These are phyloP conservation scores for Paralinhomoeus sp. DNA, from an alignment of 2,888 invertebrate genomes.

Conservation along the genomic window DNA sequence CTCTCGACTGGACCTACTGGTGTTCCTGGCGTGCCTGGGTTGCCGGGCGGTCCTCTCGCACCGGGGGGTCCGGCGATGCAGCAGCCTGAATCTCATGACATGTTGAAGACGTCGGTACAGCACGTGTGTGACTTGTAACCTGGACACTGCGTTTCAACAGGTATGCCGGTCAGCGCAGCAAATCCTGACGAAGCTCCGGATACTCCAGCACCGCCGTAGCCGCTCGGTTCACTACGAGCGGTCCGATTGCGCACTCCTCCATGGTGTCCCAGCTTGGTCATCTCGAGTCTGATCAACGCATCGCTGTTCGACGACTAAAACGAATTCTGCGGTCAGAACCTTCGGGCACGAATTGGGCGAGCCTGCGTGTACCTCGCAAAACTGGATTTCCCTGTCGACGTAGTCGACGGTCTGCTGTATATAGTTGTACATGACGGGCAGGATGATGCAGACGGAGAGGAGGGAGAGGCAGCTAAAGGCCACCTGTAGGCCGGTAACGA, in stretches of 20 bases:
- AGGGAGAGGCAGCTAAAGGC: conserved; percentile 21
- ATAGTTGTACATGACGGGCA: conserved; percentile 24
- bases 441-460: conserved; percentile 15
- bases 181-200: no score
- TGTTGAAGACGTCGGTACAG: no score
- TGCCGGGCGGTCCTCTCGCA: conserved; percentile 20
- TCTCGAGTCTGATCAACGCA: conserved; percentile 9
- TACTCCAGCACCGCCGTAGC: no score
- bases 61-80: conserved; percentile 21
- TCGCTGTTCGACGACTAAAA: conserved; percentile 13
- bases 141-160: conserved; percentile 22
- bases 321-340: no score
- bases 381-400: conserved; percentile 22
- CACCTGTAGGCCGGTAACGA: conserved; percentile 23
- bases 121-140: conserved; percentile 10
- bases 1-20: no score
- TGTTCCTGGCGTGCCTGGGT: conserved; percentile 18
- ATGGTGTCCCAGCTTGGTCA: no score
- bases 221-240: no score
- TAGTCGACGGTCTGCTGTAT: conserved; percentile 22
- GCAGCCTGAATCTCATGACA: conserved; percentile 9
- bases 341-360: no score
- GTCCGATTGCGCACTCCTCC: no score
- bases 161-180: conserved; percentile 23
- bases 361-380: conserved; percentile 17